Conservation (phyloP, 2,797 vertebrate species). For the Phrynocephalus vlangalii region DNA sequence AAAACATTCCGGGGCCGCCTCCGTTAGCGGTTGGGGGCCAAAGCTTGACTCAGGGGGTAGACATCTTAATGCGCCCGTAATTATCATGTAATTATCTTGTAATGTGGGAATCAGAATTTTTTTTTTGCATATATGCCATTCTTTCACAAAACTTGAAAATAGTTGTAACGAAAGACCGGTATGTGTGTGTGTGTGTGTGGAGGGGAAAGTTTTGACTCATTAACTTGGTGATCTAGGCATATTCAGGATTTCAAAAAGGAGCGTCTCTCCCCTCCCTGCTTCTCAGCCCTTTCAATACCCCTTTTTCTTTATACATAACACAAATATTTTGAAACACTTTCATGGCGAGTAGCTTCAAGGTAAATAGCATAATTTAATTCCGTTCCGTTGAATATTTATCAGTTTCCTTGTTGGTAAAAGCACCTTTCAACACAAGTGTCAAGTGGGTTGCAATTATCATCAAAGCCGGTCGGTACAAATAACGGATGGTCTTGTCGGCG, state of each 20-base stretch:
- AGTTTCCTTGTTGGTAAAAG: slow-evolving; percentile 64
- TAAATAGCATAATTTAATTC: slow-evolving; percentile 61
- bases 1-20: slow-evolving; percentile 75
- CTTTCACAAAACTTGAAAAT: slow-evolving; percentile 68
- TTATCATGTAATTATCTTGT: slow-evolving; percentile 81
- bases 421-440: slow-evolving; percentile 64
- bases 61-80: slow-evolving; percentile 82
- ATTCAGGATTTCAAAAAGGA: slow-evolving; percentile 38
- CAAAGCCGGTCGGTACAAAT: slow-evolving; percentile 65
- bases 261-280: slow-evolving; percentile 45
- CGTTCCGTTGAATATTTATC: slow-evolving; percentile 62
- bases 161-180: background rate
- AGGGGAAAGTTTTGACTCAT: slow-evolving; percentile 46
- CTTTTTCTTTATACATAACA: slow-evolving; percentile 29
- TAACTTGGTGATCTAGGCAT: slow-evolving; percentile 47
- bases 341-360: slow-evolving; percentile 55
- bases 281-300: background rate
- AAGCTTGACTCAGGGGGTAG: slow-evolving; percentile 76
- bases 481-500: slow-evolving; percentile 52
- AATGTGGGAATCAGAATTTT: slow-evolving; percentile 76
- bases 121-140: slow-evolving; percentile 72
- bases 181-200: too few species aligned
- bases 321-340: slow-evolving; percentile 66
- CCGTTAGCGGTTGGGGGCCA: slow-evolving; percentile 77
- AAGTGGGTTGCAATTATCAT: slow-evolving; percentile 68